Evolutionary conservation across 1,140 invertebrate species (phyloP).

Genomic region (Odontomachus brunneus): DNA sequence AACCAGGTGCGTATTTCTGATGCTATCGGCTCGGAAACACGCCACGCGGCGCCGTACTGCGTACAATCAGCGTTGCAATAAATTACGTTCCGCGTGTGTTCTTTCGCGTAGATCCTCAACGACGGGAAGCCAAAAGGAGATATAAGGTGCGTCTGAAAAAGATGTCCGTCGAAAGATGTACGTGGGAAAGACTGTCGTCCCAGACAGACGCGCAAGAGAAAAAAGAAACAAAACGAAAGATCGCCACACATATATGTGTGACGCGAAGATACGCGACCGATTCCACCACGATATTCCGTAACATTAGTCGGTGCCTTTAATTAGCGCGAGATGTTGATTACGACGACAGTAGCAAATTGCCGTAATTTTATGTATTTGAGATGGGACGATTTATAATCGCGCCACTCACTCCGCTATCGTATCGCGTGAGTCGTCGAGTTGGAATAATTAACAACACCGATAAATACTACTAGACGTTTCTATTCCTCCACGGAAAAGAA

Average conservation of each 20-base stretch:
- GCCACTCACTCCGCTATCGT: background rate
- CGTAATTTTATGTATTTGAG: background rate
- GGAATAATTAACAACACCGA: background rate
- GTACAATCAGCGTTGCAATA: slow-evolving; percentile 73
- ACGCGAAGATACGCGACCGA: background rate
- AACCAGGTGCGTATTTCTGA: slow-evolving; percentile 72
- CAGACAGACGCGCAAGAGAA: background rate
- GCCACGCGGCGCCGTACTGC: slow-evolving; percentile 70
- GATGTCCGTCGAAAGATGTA: slow-evolving; percentile 49
- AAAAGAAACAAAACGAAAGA: background rate
- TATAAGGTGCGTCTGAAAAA: background rate
- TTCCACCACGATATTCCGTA: background rate
- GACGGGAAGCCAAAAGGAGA: slow-evolving; percentile 61
- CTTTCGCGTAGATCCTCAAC: slow-evolving; percentile 65
- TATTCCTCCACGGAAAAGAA: background rate
- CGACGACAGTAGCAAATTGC: slow-evolving; percentile 6
- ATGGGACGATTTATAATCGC: background rate
- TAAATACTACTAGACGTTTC: background rate
- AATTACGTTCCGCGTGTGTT: slow-evolving; percentile 71
- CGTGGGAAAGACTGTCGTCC: slow-evolving; percentile 17
- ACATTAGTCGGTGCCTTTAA: slow-evolving; percentile 9
- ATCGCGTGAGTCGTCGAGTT: background rate
- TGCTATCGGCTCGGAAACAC: slow-evolving; percentile 72
- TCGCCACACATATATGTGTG: slow-evolving; percentile 1
- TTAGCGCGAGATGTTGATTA: background rate